A percentile compares a stretch with the other conserved stretches of the same genome.
Evolutionary conservation across 1,140 invertebrate genomes (phyloP).

Genomic region (Drosophila kikkawai): DNA sequence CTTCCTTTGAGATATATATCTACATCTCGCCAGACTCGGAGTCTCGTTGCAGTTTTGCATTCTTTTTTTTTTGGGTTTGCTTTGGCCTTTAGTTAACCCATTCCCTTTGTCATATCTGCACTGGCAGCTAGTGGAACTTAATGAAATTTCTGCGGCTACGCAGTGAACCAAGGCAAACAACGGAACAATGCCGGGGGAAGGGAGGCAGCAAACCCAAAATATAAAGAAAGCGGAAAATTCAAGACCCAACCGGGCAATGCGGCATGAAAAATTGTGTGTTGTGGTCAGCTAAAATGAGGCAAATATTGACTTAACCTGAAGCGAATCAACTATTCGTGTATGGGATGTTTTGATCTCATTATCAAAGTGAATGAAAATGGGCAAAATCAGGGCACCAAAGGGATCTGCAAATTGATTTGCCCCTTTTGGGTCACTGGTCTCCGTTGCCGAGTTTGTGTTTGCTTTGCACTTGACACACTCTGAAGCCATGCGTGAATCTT

Average conservation of each 20-base stretch:
- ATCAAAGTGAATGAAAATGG: slow-evolving; percentile 59
- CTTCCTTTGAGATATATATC: slow-evolving; percentile 4
- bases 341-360: slow-evolving; percentile 74
- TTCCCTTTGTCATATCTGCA: slow-evolving; percentile 71
- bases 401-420: slow-evolving; percentile 67
- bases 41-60: slow-evolving; percentile 41
- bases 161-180: slow-evolving; percentile 62
- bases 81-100: slow-evolving; percentile 37
- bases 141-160: slow-evolving; percentile 79
- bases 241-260: slow-evolving; percentile 59
- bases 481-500: slow-evolving; percentile 77
- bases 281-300: slow-evolving; percentile 68
- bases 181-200: slow-evolving; percentile 38
- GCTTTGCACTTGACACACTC: slow-evolving; percentile 76
- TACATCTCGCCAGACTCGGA: slow-evolving; percentile 4
- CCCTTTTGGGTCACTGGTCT: slow-evolving; percentile 50
- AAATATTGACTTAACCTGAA: slow-evolving; percentile 75
- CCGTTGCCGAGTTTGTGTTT: slow-evolving; percentile 42
- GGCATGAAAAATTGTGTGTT: slow-evolving; percentile 78
- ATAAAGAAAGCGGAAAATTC: slow-evolving; percentile 10
- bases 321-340: slow-evolving; percentile 46
- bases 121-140: slow-evolving; percentile 66
- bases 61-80: slow-evolving; percentile 17
- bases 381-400: slow-evolving; percentile 28
- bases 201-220: not conserved